phyloP scores from a whole-genome alignment of 2,888 invertebrate species.

The Cremastinae sp. region DNA sequence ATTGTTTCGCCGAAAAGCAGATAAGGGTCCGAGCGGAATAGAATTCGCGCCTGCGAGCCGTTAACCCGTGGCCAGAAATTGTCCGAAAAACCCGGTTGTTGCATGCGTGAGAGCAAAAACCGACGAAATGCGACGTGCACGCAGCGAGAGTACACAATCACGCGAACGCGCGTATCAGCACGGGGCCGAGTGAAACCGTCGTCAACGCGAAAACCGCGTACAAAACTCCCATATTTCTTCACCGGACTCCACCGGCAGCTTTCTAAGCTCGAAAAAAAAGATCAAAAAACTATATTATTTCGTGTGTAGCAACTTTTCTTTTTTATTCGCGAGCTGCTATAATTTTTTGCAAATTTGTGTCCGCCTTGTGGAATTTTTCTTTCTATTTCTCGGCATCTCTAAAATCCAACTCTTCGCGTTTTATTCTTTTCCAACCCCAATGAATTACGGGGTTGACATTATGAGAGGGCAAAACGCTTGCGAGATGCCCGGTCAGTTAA shows the following conservation, averaged over 20 bases:
- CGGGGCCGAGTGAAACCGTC: background rate
- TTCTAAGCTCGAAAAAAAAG: too few relatives aligned
- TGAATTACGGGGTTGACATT: slow-evolving; percentile 75
- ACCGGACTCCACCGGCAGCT: background rate
- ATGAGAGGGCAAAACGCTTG: slow-evolving; percentile 63
- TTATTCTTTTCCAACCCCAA: slow-evolving; percentile 62
- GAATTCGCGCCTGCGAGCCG: slow-evolving; percentile 21
- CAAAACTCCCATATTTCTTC: too few relatives aligned
- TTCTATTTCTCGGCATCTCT: slow-evolving; percentile 2
- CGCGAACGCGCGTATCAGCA: slow-evolving; percentile 33
- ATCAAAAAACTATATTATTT: too few relatives aligned
- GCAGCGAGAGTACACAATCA: slow-evolving; percentile 18
- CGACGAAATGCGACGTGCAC: slow-evolving; percentile 15
- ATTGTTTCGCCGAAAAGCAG: slow-evolving; percentile 43
- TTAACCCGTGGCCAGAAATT: slow-evolving; percentile 32
- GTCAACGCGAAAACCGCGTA: too few relatives aligned
- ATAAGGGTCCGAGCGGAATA: slow-evolving; percentile 12
- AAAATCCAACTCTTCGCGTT: slow-evolving; percentile 29
- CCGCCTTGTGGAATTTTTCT: too few relatives aligned
- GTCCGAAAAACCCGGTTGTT: slow-evolving; percentile 47
- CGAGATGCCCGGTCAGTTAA: slow-evolving; percentile 56
- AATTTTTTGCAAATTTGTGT: too few relatives aligned
- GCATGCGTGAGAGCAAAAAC: slow-evolving; percentile 45
- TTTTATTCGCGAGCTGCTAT: too few relatives aligned
- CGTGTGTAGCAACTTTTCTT: too few relatives aligned